These are phyloP conservation scores for Plutella xylostella DNA, from an alignment of 2,888 invertebrate genomes.

Conservation along the genomic window DNA sequence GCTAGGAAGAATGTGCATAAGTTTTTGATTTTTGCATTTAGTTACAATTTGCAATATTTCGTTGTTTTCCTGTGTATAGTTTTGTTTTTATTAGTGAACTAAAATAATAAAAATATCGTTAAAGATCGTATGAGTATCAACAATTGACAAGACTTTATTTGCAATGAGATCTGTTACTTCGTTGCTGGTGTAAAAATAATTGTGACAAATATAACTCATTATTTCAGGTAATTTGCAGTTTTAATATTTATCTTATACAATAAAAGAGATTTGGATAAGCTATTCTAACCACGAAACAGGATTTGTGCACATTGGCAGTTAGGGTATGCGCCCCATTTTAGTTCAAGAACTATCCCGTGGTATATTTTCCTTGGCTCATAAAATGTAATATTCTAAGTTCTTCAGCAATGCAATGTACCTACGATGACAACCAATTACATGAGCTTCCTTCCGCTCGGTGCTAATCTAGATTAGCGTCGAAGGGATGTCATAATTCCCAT, in stretches of 20 bases:
- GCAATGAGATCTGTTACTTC: constrained; percentile 65
- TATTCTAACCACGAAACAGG: not conserved
- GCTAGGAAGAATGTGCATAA: constrained; percentile 64
- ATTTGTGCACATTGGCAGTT: constrained; percentile 11
- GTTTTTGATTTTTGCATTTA: constrained; percentile 55
- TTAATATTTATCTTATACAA: constrained; percentile 21
- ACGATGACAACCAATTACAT: too few species aligned
- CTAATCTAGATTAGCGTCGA: not conserved
- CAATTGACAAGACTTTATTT: constrained; percentile 24
- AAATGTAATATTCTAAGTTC: too few species aligned
- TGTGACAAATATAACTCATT: constrained; percentile 60
- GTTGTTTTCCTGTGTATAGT: not conserved
- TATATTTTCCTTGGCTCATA: constrained; percentile 34
- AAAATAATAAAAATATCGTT: not conserved
- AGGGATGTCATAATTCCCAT: constrained; percentile 1
- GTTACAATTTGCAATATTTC: constrained; percentile 34
- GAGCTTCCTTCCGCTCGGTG: not conserved
- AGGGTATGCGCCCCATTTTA: constrained; percentile 46
- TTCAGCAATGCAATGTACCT: too few species aligned
- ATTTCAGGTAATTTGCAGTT: constrained; percentile 56
- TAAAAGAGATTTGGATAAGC: not conserved
- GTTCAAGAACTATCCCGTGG: constrained; percentile 41
- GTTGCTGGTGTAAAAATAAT: constrained; percentile 67
- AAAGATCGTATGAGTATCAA: not conserved
- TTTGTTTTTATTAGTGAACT: not conserved